Percentiles rank a stretch among this genome's conserved stretches.
Conservation (phyloP, 2,113 vertebrate genomes). For the Vombatus ursinus region DNA sequence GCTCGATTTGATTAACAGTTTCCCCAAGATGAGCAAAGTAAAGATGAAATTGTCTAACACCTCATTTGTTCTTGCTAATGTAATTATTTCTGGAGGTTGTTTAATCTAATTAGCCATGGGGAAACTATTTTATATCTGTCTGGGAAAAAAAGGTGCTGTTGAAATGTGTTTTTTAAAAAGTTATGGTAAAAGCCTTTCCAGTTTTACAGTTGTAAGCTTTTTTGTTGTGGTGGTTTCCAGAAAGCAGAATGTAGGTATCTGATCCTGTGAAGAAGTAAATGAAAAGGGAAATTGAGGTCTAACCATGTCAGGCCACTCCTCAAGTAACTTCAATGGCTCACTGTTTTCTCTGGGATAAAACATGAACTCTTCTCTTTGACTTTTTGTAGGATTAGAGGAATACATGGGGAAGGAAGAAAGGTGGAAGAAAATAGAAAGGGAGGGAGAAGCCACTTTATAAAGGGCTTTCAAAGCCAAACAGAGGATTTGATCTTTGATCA, state of each 20-base stretch:
- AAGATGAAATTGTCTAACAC: slow-evolving; percentile 28
- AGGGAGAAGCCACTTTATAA: background rate
- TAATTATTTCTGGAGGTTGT: slow-evolving; percentile 42
- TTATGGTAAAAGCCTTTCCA: background rate
- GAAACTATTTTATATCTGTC: slow-evolving; percentile 53
- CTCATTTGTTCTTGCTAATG: slow-evolving; percentile 21
- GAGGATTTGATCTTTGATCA: background rate
- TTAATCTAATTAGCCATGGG: slow-evolving; percentile 35
- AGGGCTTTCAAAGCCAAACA: background rate
- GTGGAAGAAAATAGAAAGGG: background rate
- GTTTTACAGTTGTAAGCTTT: background rate
- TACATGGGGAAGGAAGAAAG: background rate
- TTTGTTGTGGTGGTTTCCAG: background rate
- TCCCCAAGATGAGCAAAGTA: slow-evolving; percentile 13
- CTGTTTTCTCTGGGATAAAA: background rate
- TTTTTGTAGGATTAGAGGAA: background rate
- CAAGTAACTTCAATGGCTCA: background rate
- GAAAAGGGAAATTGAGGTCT: background rate
- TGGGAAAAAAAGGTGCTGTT: slow-evolving; percentile 33
- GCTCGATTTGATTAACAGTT: slow-evolving; percentile 19
- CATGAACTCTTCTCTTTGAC: background rate
- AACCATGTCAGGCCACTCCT: background rate
- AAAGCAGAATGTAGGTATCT: background rate
- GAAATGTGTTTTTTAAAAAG: background rate
- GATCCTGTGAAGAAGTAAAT: background rate